These are phyloP conservation scores for Belonocnema kinseyi DNA, from an alignment of 1,140 invertebrate genomes.

Conservation along the genomic window DNA sequence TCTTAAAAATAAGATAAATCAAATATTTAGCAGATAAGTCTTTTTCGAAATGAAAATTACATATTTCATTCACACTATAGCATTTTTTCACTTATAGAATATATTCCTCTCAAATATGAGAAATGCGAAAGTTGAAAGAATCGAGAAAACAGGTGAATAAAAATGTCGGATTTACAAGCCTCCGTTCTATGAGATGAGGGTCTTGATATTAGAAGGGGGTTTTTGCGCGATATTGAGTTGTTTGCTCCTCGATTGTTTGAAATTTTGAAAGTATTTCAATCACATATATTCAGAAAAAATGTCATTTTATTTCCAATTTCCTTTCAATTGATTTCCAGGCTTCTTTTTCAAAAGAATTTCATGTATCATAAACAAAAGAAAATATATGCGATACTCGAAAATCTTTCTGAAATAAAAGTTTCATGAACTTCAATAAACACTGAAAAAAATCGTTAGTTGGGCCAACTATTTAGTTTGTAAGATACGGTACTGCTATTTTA, in stretches of 20 bases:
- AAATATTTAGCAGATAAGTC: too few relatives aligned
- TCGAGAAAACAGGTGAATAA: slow-evolving; percentile 18
- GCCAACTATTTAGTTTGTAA: too few relatives aligned
- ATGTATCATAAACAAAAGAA: background rate
- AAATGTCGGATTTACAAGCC: slow-evolving; percentile 1
- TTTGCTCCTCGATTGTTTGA: background rate
- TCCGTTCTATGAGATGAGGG: background rate
- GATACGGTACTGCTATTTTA: too few relatives aligned
- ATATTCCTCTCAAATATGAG: background rate
- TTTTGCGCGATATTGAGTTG: background rate
- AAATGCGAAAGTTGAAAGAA: slow-evolving; percentile 19
- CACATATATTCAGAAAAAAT: background rate
- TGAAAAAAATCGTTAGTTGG: too few relatives aligned
- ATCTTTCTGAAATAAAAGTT: too few relatives aligned
- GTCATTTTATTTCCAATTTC: background rate
- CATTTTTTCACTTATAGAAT: too few relatives aligned
- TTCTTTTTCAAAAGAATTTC: background rate
- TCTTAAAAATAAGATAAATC: too few relatives aligned
- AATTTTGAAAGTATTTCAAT: background rate
- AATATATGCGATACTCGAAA: background rate
- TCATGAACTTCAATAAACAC: too few relatives aligned
- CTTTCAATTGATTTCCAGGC: background rate
- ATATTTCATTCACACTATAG: too few relatives aligned
- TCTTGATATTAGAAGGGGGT: background rate
- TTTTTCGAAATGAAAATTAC: too few relatives aligned